A percentile compares a stretch with the other conserved stretches of the same genome.
These are phyloP conservation scores for Leptodactylus fuscus DNA, from an alignment of 2,113 vertebrate genomes.

Conservation along the genomic window DNA sequence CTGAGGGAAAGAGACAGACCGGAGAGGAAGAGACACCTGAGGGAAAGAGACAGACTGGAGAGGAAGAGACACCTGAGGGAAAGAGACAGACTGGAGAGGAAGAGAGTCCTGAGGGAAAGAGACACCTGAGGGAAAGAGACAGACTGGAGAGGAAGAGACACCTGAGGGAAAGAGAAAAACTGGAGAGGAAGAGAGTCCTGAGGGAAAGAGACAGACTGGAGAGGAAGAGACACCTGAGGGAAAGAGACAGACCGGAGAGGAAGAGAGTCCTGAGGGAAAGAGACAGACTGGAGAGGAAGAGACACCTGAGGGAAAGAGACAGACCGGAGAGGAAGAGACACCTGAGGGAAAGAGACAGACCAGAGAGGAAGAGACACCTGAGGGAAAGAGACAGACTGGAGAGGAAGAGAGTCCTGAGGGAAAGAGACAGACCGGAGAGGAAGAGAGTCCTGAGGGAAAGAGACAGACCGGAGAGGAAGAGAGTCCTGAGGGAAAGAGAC, in stretches of 20 bases:
- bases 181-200: neutral
- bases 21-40: neutral
- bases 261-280: neutral
- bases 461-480: too few relatives aligned
- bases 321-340: too few relatives aligned
- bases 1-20: neutral
- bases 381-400: too few relatives aligned
- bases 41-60: neutral
- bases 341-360: too few relatives aligned
- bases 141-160: too few relatives aligned
- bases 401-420: too few relatives aligned
- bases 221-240: too few relatives aligned
- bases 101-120: too few relatives aligned
- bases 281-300: neutral
- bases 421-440: too few relatives aligned
- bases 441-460: too few relatives aligned
- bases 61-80: neutral
- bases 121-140: neutral
- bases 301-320: neutral
- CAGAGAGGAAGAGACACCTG: too few relatives aligned
- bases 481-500: too few relatives aligned
- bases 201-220: neutral
- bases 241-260: neutral
- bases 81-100: neutral
- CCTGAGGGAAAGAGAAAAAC: neutral